Conservation (phyloP, 2,113 vertebrate genomes). For the Anhinga anhinga region DNA sequence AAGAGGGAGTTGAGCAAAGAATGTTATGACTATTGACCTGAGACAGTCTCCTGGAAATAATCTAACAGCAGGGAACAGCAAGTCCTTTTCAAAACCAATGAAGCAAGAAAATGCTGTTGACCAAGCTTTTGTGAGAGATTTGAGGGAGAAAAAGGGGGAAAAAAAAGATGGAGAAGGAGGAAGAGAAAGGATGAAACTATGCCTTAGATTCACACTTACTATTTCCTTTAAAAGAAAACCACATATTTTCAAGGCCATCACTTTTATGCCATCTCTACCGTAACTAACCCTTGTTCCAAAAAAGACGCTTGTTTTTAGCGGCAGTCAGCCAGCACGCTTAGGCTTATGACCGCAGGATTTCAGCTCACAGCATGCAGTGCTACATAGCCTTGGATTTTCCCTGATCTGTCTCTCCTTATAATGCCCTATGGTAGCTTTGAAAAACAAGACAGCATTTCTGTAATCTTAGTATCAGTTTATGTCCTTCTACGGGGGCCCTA, state of each 20-base stretch:
- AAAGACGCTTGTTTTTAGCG: neutral
- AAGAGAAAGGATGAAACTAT: neutral
- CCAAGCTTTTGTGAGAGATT: constrained; percentile 51
- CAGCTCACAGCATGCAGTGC: neutral
- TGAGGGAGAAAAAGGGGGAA: neutral
- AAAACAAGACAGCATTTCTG: neutral
- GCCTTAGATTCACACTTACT: neutral
- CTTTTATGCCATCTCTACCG: neutral
- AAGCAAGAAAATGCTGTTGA: constrained; percentile 71
- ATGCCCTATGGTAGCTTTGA: neutral
- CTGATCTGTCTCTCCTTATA: neutral
- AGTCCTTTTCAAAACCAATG: constrained; percentile 69
- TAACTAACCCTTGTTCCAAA: neutral
- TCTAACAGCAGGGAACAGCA: constrained; percentile 56
- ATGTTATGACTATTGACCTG: constrained; percentile 55
- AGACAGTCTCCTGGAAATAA: constrained; percentile 70
- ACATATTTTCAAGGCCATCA: neutral
- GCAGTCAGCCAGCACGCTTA: neutral
- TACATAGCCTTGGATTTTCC: neutral
- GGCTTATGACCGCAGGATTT: neutral
- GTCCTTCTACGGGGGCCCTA: neutral
- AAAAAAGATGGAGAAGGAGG: neutral
- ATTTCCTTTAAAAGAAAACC: neutral
- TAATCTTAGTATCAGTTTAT: neutral
- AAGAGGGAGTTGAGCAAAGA: neutral